These are phyloP conservation scores for Heteropelma amictum DNA, from an alignment of 2,888 invertebrate genomes.

Conservation along the genomic window DNA sequence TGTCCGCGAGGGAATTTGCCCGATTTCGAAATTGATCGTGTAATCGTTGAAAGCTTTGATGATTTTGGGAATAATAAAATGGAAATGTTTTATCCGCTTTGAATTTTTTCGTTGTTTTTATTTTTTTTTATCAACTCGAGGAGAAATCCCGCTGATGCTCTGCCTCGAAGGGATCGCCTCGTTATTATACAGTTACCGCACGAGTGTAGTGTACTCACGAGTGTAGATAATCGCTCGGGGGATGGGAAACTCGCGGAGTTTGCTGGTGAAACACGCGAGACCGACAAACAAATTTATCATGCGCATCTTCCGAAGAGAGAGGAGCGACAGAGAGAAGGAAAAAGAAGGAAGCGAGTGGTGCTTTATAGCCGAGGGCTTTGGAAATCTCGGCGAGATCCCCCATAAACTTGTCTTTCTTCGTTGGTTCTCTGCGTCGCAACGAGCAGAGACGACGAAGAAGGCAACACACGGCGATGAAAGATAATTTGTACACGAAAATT, in stretches of 20 bases:
- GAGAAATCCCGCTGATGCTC: no score
- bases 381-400: neutral
- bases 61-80: no score
- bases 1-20: no score
- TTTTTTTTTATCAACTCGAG: no score
- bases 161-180: no score
- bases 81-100: no score
- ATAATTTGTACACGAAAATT: constrained; percentile 33
- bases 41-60: no score
- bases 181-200: no score
- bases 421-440: neutral
- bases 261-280: neutral
- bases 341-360: neutral
- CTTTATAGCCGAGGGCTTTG: constrained; percentile 1
- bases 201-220: constrained; percentile 13
- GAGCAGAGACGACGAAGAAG: no score
- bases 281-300: neutral
- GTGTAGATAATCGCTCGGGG: constrained; percentile 12
- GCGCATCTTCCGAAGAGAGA: neutral
- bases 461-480: constrained; percentile 6
- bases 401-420: neutral
- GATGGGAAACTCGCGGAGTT: neutral
- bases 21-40: no score
- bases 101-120: no score
- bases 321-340: neutral